A percentile compares a stretch with the other conserved stretches of the same genome.
Evolutionary conservation across 2,797 vertebrate genomes (phyloP).

Genomic region (Acipenser ruthenus): DNA sequence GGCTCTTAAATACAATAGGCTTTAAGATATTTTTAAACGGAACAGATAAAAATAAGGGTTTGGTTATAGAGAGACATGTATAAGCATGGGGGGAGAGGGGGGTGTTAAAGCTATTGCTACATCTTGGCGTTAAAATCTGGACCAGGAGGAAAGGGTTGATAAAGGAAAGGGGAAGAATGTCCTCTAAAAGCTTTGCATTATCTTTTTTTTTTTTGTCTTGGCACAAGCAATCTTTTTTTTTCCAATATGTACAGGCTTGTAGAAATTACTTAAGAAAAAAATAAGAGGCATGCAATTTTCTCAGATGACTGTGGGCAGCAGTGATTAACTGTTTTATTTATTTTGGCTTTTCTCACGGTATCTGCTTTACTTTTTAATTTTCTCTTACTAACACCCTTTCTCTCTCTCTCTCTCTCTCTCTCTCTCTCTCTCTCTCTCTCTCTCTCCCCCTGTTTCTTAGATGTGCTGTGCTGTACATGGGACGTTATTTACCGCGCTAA

Average conservation of each 20-base stretch:
- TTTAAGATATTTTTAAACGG: no score
- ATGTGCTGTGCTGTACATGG: neutral
- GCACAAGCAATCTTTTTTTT: neutral
- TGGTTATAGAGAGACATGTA: no score
- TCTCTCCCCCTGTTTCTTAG: neutral
- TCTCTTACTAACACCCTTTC: neutral
- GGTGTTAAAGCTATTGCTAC: no score
- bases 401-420: constrained; percentile 3
- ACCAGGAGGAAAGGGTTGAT: constrained; percentile 3
- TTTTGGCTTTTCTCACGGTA: constrained; percentile 11
- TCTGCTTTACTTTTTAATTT: constrained; percentile 7
- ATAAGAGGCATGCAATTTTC: constrained; percentile 18
- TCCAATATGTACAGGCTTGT: constrained; percentile 1
- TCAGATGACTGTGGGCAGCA: constrained; percentile 13
- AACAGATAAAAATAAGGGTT: no score
- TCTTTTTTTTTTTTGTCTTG: constrained; percentile 6
- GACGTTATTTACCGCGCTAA: no score
- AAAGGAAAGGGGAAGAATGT: constrained; percentile 4
- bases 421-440: constrained; percentile 2
- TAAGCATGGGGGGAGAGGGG: no score
- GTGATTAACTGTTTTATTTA: constrained; percentile 16
- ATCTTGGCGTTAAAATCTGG: neutral
- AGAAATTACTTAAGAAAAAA: constrained; percentile 14
- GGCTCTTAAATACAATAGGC: no score
- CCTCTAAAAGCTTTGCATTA: constrained; percentile 5